A percentile compares a stretch with the other conserved stretches of the same genome.
Conservation (phyloP, 2,888 invertebrate species). For the Schrankia costaestrigalis region DNA sequence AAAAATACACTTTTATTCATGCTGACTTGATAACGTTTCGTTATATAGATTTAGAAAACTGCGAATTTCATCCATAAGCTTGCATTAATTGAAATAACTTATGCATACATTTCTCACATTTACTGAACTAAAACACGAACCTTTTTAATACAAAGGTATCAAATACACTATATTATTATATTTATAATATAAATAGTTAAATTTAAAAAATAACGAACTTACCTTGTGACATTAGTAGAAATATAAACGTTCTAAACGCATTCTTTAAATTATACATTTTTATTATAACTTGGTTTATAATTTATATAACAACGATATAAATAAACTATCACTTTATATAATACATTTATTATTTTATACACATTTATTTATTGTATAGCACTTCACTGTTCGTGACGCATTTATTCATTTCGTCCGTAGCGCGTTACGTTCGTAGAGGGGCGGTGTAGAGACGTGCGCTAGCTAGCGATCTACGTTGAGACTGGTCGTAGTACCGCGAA, state of each 20-base stretch:
- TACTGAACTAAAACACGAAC: no score
- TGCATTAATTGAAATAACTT: no score
- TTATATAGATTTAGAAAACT: no score
- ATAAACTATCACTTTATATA: conserved; percentile 30
- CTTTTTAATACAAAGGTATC: no score
- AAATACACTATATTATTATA: not conserved
- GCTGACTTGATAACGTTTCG: no score
- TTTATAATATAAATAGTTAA: not conserved
- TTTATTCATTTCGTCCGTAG: conserved; percentile 33
- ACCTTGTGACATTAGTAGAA: conserved; percentile 44
- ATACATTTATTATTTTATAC: not conserved
- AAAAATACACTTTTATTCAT: no score
- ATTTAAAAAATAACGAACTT: conserved; percentile 18
- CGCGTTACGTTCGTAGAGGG: conserved; percentile 25
- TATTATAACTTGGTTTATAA: conserved; percentile 24
- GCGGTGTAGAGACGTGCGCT: conserved; percentile 41
- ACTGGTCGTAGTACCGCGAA: conserved; percentile 37
- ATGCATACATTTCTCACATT: no score
- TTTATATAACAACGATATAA: conserved; percentile 17
- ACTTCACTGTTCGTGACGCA: conserved; percentile 28
- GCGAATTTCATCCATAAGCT: no score
- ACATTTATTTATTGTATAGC: conserved; percentile 18
- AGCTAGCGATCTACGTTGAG: conserved; percentile 34
- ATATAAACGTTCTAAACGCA: conserved; percentile 36
- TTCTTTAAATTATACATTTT: conserved; percentile 39